Evolutionary conservation across 2,888 invertebrate species (phyloP).

Genomic region (Griposia aprilina): DNA sequence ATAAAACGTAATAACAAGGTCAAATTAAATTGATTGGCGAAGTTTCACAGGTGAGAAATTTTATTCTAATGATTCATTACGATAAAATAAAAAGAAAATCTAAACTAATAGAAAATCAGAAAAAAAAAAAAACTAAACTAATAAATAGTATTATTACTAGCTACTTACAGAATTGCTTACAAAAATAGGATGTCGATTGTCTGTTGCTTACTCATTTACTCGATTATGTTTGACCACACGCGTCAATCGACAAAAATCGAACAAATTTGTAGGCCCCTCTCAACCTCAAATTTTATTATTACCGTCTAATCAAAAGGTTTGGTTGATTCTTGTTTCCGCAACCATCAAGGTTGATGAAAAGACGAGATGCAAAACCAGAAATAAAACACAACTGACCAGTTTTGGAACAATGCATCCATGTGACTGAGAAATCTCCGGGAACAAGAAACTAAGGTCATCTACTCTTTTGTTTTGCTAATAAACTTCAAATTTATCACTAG

Average conservation of each 20-base stretch:
- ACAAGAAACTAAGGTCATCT: background rate
- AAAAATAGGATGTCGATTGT: too few species aligned
- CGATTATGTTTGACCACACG: background rate
- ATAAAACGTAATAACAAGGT: background rate
- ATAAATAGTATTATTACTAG: too few species aligned
- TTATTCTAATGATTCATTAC: too few species aligned
- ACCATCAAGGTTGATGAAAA: slow-evolving; percentile 20
- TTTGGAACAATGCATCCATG: slow-evolving; percentile 37
- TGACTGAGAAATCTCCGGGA: slow-evolving; percentile 28
- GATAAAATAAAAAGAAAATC: too few species aligned
- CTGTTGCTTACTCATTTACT: background rate
- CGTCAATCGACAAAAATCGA: background rate
- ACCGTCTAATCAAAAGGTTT: background rate
- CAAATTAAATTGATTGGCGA: background rate
- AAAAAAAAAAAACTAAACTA: too few species aligned
- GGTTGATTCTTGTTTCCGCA: slow-evolving; percentile 2
- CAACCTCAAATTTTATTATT: background rate
- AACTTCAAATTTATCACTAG: slow-evolving; percentile 22
- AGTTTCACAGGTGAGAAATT: too few species aligned
- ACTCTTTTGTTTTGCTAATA: slow-evolving; percentile 37
- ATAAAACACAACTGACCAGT: background rate
- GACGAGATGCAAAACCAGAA: slow-evolving; percentile 22
- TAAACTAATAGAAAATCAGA: too few species aligned
- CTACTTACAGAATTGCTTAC: background rate
- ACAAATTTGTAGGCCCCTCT: background rate